Evolutionary conservation across 2,797 vertebrate genomes (phyloP).

Genomic region (Picus viridis): DNA sequence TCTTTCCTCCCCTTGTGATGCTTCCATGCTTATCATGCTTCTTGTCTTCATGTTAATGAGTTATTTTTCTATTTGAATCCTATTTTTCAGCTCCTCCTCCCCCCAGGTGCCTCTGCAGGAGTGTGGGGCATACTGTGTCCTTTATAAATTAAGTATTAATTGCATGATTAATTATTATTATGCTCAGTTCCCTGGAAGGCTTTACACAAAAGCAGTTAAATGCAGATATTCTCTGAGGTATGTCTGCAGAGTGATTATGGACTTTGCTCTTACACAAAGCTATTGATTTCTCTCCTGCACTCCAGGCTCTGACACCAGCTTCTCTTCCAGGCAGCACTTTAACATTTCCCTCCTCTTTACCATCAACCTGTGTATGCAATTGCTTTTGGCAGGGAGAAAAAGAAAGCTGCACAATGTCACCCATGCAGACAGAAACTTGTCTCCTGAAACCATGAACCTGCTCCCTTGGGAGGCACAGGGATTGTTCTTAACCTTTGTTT

Average conservation of each 20-base stretch:
- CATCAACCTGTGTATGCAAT: slow-evolving; percentile 17
- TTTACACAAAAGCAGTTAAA: slow-evolving; percentile 58
- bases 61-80: slow-evolving; percentile 38
- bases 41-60: slow-evolving; percentile 25
- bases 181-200: slow-evolving; percentile 41
- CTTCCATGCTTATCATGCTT: slow-evolving; percentile 10
- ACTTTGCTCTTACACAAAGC: slow-evolving; percentile 43
- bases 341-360: neutral
- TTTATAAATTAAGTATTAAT: slow-evolving; percentile 74
- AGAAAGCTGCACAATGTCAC: neutral
- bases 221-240: slow-evolving; percentile 59
- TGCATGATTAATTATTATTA: slow-evolving; percentile 70
- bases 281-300: slow-evolving; percentile 66
- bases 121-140: slow-evolving; percentile 27
- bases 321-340: slow-evolving; percentile 6
- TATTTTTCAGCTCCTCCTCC: slow-evolving; percentile 49
- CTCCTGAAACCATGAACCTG: neutral
- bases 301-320: neutral
- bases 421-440: neutral
- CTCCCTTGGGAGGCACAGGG: slow-evolving; percentile 5
- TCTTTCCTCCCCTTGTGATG: neutral
- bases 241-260: slow-evolving; percentile 46
- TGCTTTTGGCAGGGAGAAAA: neutral
- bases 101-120: slow-evolving; percentile 32
- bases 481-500: slow-evolving; percentile 35